These are phyloP conservation scores for Rhincodon typus DNA, from an alignment of 2,797 vertebrate species.

Conservation along the genomic window DNA sequence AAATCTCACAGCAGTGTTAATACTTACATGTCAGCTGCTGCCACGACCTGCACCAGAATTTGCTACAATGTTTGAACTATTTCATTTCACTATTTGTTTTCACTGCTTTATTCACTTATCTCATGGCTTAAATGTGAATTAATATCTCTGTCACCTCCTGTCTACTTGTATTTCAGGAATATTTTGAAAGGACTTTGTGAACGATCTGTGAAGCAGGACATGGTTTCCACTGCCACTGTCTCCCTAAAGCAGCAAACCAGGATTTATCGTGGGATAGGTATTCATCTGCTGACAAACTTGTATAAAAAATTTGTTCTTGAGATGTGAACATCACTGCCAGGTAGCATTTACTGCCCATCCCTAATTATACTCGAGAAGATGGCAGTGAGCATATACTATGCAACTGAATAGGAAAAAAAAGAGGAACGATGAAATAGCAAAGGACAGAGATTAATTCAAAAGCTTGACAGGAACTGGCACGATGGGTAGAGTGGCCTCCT, in stretches of 20 bases:
- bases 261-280: background rate
- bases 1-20: background rate
- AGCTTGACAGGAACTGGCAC: background rate
- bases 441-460: background rate
- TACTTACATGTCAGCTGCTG: background rate
- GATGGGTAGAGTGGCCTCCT: background rate
- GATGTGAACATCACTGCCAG: too few species aligned
- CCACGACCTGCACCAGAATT: background rate
- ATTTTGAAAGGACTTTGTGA: background rate
- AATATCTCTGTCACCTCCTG: background rate
- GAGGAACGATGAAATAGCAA: background rate
- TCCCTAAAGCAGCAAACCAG: background rate
- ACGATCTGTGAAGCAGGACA: background rate
- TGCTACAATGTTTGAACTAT: background rate
- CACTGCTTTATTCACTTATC: background rate
- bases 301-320: too few species aligned
- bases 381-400: background rate
- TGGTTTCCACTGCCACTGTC: background rate
- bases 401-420: background rate
- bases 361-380: too few species aligned
- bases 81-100: background rate
- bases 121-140: background rate
- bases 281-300: background rate
- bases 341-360: too few species aligned
- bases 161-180: background rate